Evolutionary conservation across 2,888 invertebrate species (phyloP).

Genomic region (Eristalis pertinax): DNA sequence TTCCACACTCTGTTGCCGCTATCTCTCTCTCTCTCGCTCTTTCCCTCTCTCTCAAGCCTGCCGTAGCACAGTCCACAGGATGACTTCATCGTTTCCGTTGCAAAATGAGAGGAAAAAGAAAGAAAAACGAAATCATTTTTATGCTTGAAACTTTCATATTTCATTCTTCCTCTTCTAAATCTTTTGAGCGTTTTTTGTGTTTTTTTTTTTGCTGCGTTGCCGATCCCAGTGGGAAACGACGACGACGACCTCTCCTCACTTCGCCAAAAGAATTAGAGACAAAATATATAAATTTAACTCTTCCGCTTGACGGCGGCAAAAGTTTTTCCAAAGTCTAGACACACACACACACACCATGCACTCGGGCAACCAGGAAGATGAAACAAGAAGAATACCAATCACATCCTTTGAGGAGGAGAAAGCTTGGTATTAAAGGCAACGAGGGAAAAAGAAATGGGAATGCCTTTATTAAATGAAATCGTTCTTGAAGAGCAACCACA

Average conservation of each 20-base stretch:
- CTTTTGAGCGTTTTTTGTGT: background rate
- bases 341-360: slow-evolving; percentile 25
- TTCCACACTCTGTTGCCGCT: slow-evolving; percentile 50
- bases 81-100: slow-evolving; percentile 53
- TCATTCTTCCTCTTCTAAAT: slow-evolving; percentile 29
- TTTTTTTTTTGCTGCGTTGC: background rate
- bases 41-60: background rate
- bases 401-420: slow-evolving; percentile 17
- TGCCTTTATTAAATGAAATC: slow-evolving; percentile 24
- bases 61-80: slow-evolving; percentile 19
- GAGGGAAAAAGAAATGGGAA: background rate
- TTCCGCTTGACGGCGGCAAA: slow-evolving; percentile 51
- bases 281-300: slow-evolving; percentile 62
- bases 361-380: background rate
- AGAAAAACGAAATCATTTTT: slow-evolving; percentile 54
- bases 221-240: background rate
- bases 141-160: slow-evolving; percentile 60
- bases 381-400: slow-evolving; percentile 16
- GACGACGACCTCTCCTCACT: background rate
- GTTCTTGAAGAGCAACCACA: background rate
- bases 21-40: background rate
- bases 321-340: slow-evolving; percentile 63
- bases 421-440: background rate
- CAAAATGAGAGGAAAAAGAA: background rate
- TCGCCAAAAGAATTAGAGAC: slow-evolving; percentile 33